Conservation (phyloP, 2,797 vertebrate species). For the Catostomus latipinnis region DNA sequence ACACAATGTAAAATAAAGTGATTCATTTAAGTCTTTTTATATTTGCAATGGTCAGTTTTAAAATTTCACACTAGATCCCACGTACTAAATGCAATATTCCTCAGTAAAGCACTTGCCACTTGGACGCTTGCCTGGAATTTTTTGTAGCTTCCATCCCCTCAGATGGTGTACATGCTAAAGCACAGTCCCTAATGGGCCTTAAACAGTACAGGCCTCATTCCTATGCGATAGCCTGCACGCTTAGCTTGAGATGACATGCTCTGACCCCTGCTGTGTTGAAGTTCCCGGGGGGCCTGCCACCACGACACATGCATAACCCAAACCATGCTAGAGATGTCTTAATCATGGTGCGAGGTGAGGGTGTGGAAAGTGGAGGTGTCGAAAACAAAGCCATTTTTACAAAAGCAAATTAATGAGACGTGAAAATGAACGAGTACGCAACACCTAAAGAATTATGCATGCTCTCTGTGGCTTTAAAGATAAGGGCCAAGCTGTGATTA, state of each 20-base stretch:
- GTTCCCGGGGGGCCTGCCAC: constrained; percentile 39
- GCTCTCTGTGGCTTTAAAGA: constrained; percentile 11
- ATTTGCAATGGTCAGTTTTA: background rate
- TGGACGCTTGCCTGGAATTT: constrained; percentile 46
- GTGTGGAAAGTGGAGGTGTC: background rate
- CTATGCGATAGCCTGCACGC: constrained; percentile 26
- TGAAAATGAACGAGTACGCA: constrained; percentile 25
- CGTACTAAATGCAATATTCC: background rate
- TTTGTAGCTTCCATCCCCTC: constrained; percentile 27
- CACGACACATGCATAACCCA: constrained; percentile 30
- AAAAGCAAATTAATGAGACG: constrained; percentile 7
- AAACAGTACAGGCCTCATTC: constrained; percentile 50
- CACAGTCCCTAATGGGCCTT: constrained; percentile 58
- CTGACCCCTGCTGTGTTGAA: constrained; percentile 68
- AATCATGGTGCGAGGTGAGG: constrained; percentile 40
- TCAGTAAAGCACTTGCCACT: constrained; percentile 20
- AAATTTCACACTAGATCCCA: background rate
- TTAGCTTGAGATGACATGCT: constrained; percentile 67
- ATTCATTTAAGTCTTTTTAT: background rate
- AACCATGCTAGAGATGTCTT: constrained; percentile 35
- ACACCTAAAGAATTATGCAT: constrained; percentile 5
- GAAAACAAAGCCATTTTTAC: background rate
- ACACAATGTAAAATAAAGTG: background rate
- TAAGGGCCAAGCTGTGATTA: constrained; percentile 13
- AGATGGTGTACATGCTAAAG: constrained; percentile 60